Conservation (phyloP, 2,888 invertebrate species). For the Trissolcus japonicus region DNA sequence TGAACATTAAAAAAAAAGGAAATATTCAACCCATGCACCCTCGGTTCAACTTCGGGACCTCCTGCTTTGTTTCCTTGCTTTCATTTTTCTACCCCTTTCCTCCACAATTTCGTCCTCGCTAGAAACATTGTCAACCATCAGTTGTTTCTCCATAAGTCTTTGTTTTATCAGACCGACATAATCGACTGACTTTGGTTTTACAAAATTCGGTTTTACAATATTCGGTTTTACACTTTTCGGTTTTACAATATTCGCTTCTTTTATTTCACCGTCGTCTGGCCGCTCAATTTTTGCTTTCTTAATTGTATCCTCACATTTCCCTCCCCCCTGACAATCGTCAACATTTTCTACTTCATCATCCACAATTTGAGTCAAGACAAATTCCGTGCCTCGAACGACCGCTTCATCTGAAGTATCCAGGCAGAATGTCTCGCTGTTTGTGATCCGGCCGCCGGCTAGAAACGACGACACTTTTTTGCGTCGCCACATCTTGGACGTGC, state of each 20-base stretch:
- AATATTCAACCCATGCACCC: background rate
- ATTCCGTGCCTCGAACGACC: conserved; percentile 64
- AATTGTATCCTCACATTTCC: conserved; percentile 1
- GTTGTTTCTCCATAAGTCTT: conserved; percentile 57
- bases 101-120: background rate
- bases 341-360: background rate
- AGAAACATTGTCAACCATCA: background rate
- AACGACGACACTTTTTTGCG: conserved; percentile 69
- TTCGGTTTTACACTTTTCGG: no score
- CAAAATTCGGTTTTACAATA: conserved; percentile 6
- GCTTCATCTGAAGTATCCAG: conserved; percentile 63
- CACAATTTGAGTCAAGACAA: conserved; percentile 59
- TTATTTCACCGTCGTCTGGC: background rate
- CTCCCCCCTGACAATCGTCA: conserved; percentile 9
- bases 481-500: conserved; percentile 73
- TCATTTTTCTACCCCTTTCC: background rate
- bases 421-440: conserved; percentile 65
- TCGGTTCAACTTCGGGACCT: background rate
- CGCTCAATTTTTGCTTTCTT: background rate
- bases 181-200: conserved; percentile 39
- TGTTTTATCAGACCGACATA: conserved; percentile 67
- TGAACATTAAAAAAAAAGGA: background rate
- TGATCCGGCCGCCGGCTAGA: conserved; percentile 67
- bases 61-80: background rate
- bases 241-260: background rate